Percentiles rank a stretch among this genome's conserved stretches.
Conservation (phyloP, 2,888 invertebrate species). For the Trissoscelio sp. region DNA sequence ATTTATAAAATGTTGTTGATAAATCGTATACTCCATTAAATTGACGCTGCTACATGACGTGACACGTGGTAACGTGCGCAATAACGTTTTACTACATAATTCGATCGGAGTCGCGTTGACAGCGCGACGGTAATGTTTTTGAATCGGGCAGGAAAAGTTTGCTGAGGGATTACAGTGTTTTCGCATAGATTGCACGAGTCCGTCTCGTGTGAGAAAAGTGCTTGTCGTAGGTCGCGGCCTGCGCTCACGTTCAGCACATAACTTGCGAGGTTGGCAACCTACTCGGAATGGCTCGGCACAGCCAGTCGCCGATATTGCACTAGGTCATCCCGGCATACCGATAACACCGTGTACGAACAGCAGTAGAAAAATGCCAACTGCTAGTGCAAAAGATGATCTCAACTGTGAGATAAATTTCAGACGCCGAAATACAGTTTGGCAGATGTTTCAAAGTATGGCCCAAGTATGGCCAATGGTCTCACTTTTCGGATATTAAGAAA, state of each 20-base stretch:
- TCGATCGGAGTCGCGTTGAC: neutral
- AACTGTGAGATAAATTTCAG: conserved; percentile 44
- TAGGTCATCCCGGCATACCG: conserved; percentile 67
- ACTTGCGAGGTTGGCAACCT: conserved; percentile 71
- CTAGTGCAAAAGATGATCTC: conserved; percentile 50
- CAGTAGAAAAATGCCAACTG: conserved; percentile 46
- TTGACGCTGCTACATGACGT: neutral
- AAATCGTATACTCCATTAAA: too few relatives aligned
- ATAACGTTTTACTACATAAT: neutral
- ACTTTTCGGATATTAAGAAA: conserved; percentile 52
- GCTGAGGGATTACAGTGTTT: conserved; percentile 35
- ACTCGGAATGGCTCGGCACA: conserved; percentile 31
- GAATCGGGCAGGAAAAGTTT: conserved; percentile 22
- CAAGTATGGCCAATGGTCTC: conserved; percentile 43
- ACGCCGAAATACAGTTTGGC: conserved; percentile 28
- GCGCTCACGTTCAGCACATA: conserved; percentile 76
- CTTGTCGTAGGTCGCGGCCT: conserved; percentile 74
- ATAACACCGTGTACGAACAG: conserved; percentile 67
- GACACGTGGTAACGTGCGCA: neutral
- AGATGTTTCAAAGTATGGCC: conserved; percentile 45
- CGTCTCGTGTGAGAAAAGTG: conserved; percentile 61
- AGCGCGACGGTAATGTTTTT: conserved; percentile 21
- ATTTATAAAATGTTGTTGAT: too few relatives aligned
- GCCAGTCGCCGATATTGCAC: conserved; percentile 70
- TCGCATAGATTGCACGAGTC: conserved; percentile 45